Percentiles rank a stretch among this genome's conserved stretches.
These are phyloP conservation scores for Sussaba pulchella DNA, from an alignment of 2,888 invertebrate genomes.

Conservation along the genomic window DNA sequence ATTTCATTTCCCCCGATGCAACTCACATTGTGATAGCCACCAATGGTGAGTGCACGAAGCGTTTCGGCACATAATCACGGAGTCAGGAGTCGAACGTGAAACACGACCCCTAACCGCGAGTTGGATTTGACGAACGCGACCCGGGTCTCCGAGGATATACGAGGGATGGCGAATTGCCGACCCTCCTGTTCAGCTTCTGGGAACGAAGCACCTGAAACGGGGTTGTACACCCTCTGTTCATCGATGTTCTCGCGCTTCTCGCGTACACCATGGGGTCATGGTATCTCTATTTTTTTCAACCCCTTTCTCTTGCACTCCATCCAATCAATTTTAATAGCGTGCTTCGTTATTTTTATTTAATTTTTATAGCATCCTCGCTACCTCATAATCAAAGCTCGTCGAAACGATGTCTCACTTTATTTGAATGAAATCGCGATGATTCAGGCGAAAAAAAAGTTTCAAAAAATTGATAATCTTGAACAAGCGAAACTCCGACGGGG, in stretches of 20 bases:
- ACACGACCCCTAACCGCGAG: slow-evolving; percentile 66
- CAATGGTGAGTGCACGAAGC: slow-evolving; percentile 42
- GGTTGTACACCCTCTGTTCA: slow-evolving; percentile 26
- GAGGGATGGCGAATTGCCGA: slow-evolving; percentile 46
- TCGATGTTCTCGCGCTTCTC: slow-evolving; percentile 33
- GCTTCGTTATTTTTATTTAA: slow-evolving; percentile 53
- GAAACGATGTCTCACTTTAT: slow-evolving; percentile 1
- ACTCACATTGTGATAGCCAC: slow-evolving; percentile 51
- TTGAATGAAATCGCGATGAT: neutral
- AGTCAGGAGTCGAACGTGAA: slow-evolving; percentile 67
- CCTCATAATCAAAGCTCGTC: neutral
- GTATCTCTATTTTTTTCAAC: slow-evolving; percentile 42
- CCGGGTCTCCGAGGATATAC: slow-evolving; percentile 64
- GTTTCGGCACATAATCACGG: slow-evolving; percentile 11
- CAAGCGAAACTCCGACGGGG: slow-evolving; percentile 12
- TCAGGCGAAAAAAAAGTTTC: neutral
- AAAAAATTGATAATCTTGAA: slow-evolving; percentile 35
- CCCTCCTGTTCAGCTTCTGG: slow-evolving; percentile 49
- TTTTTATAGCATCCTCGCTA: slow-evolving; percentile 9
- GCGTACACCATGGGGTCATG: slow-evolving; percentile 40
- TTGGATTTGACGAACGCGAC: slow-evolving; percentile 68
- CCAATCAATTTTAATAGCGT: slow-evolving; percentile 61
- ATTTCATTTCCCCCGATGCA: slow-evolving; percentile 1
- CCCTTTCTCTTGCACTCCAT: slow-evolving; percentile 38
- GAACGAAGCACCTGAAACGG: slow-evolving; percentile 64